Percentiles rank a stretch among this genome's conserved stretches.
Evolutionary conservation across 2,797 vertebrate genomes (phyloP).

Genomic region (Micromesistius poutassou): DNA sequence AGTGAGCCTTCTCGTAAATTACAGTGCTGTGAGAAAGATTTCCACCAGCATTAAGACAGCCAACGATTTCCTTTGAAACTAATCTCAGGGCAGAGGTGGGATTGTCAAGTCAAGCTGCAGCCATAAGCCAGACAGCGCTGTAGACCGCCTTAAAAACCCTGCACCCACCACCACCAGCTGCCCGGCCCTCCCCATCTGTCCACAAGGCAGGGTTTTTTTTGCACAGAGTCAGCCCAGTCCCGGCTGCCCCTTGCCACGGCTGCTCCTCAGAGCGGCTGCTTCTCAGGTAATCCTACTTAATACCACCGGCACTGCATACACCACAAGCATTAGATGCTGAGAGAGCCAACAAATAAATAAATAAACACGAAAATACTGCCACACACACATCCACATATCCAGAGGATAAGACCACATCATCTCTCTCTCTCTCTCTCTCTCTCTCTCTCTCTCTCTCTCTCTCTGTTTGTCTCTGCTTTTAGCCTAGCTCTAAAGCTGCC

Average conservation of each 20-base stretch:
- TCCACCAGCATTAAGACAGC: background rate
- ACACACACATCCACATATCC: slow-evolving; percentile 12
- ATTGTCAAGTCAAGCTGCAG: slow-evolving; percentile 5
- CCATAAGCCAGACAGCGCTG: background rate
- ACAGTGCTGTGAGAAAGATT: background rate
- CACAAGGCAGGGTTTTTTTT: background rate
- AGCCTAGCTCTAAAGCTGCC: background rate
- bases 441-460: background rate
- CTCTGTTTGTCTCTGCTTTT: background rate
- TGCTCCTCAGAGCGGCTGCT: background rate
- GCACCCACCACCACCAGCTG: background rate
- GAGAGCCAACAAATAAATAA: slow-evolving; percentile 3
- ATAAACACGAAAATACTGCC: background rate
- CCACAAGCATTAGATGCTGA: background rate
- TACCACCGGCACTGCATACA: background rate
- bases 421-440: background rate
- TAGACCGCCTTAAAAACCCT: background rate
- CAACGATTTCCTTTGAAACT: background rate
- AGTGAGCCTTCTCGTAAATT: background rate
- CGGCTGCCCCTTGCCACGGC: background rate
- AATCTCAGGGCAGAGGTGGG: background rate
- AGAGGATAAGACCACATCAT: slow-evolving; percentile 2
- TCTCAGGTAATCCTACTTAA: slow-evolving; percentile 5
- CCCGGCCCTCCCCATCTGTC: background rate
- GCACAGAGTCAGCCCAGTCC: background rate